Base-by-base conservation (phyloP, 2,888 invertebrate genomes). In the Digitonthophagus gazella region DNA sequence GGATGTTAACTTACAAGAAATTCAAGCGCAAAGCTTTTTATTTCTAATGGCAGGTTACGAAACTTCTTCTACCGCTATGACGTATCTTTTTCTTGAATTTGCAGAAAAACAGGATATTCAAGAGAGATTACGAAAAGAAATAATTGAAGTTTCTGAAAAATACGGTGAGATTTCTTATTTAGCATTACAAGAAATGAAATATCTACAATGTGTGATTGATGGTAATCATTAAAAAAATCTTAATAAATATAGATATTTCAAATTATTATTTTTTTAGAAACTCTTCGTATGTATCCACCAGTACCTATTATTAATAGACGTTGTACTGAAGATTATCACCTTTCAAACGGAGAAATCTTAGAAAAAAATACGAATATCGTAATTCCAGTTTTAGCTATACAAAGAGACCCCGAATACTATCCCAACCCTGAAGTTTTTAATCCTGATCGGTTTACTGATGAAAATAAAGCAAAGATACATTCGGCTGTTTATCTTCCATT, bases 11-110 rank as follows among this genome's bases (percentile, higher is more conserved):
- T 75, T 85, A 11, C 81, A 84, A 2, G 73, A 86, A 16, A 69
- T 87, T 3, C 81, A 84, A 0, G 82, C 86, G 0, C 86, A 88
- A 68, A 84, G 86, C 1, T 81, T 85, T 20, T 74, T 85, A 0
- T 86, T 88, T 72, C 84, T 85, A 66, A 65, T 80, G 0, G 86
- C 84, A 3, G 86, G 86, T 0, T 85, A 84, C 67, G 86, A 86
- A 74, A 85, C 86, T 0, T 84, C 84, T 0, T 79, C 81, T n/a
- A 81, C 83, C 2, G 81, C 83, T 1, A 78, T 85, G 75, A 81
- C 83, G 61, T 86, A 82, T 71, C 80, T 80, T 0, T 74, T 86
- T 11, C 86, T 82, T 72, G 85, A 85, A 73, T 75, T 87, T 57
- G 84, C 86, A 4, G 77, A 79, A 4, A 82, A 86, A 73, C 81